Conservation (phyloP, 1,140 invertebrate species). For the Conus ventricosus region DNA sequence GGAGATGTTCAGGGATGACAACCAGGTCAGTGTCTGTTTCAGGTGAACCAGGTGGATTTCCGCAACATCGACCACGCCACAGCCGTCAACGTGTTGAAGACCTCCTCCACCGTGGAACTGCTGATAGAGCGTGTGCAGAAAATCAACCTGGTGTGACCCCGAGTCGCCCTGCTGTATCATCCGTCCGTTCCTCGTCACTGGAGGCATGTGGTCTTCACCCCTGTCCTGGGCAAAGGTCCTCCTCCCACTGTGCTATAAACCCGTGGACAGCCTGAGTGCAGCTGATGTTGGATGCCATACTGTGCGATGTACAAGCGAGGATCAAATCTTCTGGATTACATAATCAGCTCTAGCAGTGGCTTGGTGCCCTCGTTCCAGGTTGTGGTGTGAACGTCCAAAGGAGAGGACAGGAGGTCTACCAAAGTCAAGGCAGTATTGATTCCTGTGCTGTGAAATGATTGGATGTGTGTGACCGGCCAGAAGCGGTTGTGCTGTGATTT, state of each 20-base stretch:
- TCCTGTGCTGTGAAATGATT: too few relatives aligned
- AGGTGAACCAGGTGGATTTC: constrained; percentile 69
- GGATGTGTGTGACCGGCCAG: too few relatives aligned
- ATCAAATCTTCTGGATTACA: too few relatives aligned
- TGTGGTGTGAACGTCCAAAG: too few relatives aligned
- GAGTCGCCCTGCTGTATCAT: not conserved
- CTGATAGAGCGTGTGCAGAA: constrained; percentile 59
- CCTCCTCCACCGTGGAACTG: constrained; percentile 54
- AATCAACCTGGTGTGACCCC: constrained; percentile 49
- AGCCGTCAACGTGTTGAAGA: constrained; percentile 63
- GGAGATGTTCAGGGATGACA: too few relatives aligned
- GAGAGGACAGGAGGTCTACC: too few relatives aligned
- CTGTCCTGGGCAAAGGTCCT: not conserved
- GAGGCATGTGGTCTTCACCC: not conserved
- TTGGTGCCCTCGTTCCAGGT: too few relatives aligned
- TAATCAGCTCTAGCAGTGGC: too few relatives aligned
- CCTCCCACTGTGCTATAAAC: not conserved
- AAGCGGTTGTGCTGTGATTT: too few relatives aligned
- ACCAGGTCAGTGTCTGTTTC: constrained; percentile 13
- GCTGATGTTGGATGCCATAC: not conserved
- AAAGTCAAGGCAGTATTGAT: too few relatives aligned
- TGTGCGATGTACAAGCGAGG: too few relatives aligned
- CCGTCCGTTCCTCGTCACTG: not conserved
- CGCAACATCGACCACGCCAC: constrained; percentile 57
- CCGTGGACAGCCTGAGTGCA: not conserved